Percentiles rank a stretch among this genome's conserved stretches.
phyloP scores from a whole-genome alignment of 2,888 invertebrate species.

The Anoncus sp. region DNA sequence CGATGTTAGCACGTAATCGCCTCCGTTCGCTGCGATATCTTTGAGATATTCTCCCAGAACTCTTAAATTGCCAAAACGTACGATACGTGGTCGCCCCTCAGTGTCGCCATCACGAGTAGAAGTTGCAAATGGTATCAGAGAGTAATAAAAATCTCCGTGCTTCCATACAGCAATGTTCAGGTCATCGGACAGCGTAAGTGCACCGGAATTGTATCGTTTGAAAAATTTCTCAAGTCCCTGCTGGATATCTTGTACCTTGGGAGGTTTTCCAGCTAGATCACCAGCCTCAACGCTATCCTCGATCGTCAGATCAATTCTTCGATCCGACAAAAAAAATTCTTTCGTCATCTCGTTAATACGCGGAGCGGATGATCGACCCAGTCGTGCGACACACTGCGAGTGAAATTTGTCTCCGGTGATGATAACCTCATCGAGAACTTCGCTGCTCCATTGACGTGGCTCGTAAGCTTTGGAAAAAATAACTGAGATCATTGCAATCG shows the following conservation, averaged over 20 bases:
- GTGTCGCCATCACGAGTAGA: neutral
- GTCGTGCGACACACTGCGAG: slow-evolving; percentile 71
- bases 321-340: slow-evolving; percentile 77
- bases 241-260: slow-evolving; percentile 71
- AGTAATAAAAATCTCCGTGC: slow-evolving; percentile 70
- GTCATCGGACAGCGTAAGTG: slow-evolving; percentile 64
- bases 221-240: slow-evolving; percentile 75
- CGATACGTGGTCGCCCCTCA: slow-evolving; percentile 62
- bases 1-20: slow-evolving; percentile 77
- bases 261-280: slow-evolving; percentile 65
- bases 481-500: slow-evolving; percentile 74
- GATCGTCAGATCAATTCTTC: slow-evolving; percentile 74
- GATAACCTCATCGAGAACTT: slow-evolving; percentile 74
- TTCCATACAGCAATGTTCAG: slow-evolving; percentile 75
- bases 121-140: slow-evolving; percentile 70
- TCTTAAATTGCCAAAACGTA: slow-evolving; percentile 67
- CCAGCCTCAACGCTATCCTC: slow-evolving; percentile 79
- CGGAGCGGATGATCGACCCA: slow-evolving; percentile 65
- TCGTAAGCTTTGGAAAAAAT: slow-evolving; percentile 78
- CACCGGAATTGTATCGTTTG: slow-evolving; percentile 69
- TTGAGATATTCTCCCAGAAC: slow-evolving; percentile 67
- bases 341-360: slow-evolving; percentile 75
- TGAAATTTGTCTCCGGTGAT: slow-evolving; percentile 77
- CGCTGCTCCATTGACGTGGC: slow-evolving; percentile 73
- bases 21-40: slow-evolving; percentile 59